Base-by-base conservation (phyloP, 2,888 invertebrate species). In the Pseudolycoriella hygida region DNA sequence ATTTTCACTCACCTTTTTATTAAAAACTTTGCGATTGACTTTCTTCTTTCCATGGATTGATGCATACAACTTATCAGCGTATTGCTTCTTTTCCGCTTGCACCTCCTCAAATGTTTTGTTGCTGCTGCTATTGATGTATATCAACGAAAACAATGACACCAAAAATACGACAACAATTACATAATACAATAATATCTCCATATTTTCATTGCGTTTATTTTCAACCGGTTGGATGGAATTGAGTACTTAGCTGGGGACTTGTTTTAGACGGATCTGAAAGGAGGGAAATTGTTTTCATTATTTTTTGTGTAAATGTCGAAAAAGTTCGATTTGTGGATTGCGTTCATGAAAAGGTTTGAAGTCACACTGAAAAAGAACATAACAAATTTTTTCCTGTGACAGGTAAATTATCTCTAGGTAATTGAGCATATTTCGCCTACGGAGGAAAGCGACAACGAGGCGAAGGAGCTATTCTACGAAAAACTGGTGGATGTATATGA, bases 51-150 rank as follows among this genome's bases (percentile, higher is more conserved):
- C 37, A 20, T 39, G 34, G 6, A 6, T 44, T 8, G 30, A 25
- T 17, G 59, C 61, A 46, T 61, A 62, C 17, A 66, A 55, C 54
- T 64, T 65, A 47, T 64, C 66, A 12, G 56, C 61, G 34, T 62
- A 48, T 8, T 63, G 59, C 19, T 60, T 59, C 49, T 66, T 64
- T 50, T 66, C 65, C 34, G 65, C 65, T 12, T 61, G 55, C 25
- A 64, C 60, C 51, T 66, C 64, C 50, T 66, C 65, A 47, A 63
- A 66, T 40, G 66, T 66, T 54, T 65, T 64, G 47, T 62, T 60
- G 43, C 61, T 56, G 47, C 62, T 63, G 48, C 63, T 41, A 10
- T 44, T 62, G 46, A 66, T 62, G 49, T 66, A 62, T 44, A 65
- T 50, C 47, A 64, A 56, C 17, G 64, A 64, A 44, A 59, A 53